phyloP scores from a whole-genome alignment of 2,888 invertebrate genomes.

The Isoperla grammatica region DNA sequence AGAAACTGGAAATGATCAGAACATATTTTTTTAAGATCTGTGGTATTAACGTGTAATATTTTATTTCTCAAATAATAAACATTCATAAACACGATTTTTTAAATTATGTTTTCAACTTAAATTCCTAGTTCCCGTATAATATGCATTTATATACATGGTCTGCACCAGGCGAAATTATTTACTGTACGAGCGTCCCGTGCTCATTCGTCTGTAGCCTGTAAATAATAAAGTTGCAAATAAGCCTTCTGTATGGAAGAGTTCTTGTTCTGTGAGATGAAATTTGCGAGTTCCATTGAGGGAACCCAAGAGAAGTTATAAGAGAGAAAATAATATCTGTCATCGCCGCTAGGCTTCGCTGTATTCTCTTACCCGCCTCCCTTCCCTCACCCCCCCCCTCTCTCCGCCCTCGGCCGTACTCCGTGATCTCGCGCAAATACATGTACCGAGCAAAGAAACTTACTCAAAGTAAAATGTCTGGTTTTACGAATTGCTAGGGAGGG shows the following conservation, averaged over 20 bases:
- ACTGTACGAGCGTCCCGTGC: neutral
- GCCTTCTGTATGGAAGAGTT: constrained; percentile 6
- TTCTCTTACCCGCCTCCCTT: neutral
- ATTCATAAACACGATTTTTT: no score
- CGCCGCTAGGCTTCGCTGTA: neutral
- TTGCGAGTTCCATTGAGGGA: constrained; percentile 5
- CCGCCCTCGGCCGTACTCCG: neutral
- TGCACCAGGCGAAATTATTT: no score
- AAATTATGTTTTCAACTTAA: no score
- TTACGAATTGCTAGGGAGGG: neutral
- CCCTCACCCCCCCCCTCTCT: neutral
- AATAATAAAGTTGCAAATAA: constrained; percentile 13
- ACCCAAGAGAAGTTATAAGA: constrained; percentile 1
- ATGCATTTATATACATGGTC: no score
- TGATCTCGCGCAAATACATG: neutral
- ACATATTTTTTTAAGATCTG: no score
- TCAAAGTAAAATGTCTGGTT: constrained; percentile 2
- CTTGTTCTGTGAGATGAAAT: constrained; percentile 9
- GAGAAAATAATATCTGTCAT: constrained; percentile 18
- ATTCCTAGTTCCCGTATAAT: no score
- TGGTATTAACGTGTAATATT: no score
- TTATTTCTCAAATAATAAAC: no score
- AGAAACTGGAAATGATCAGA: no score
- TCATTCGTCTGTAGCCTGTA: constrained; percentile 13
- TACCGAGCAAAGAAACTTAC: constrained; percentile 15